Percentiles rank a stretch among this genome's conserved stretches.
phyloP scores from a whole-genome alignment of 2,888 invertebrate genomes.

The Scelioninae gen. 1 region DNA sequence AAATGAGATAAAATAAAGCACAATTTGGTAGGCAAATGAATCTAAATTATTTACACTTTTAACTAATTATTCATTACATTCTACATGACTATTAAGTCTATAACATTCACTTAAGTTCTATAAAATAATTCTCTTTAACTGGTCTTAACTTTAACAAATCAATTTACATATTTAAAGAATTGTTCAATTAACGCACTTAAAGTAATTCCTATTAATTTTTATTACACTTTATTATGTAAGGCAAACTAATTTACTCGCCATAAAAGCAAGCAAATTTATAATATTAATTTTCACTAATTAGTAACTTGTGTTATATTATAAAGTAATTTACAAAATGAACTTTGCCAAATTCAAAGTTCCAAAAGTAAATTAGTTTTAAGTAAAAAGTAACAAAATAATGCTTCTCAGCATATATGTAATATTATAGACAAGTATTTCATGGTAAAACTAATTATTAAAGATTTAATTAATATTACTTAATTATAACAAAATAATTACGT shows the following conservation, averaged over 20 bases:
- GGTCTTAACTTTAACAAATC: neutral
- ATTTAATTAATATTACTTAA: too few species aligned
- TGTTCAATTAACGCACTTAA: neutral
- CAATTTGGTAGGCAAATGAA: constrained; percentile 10
- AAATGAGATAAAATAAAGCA: neutral
- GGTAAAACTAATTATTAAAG: constrained; percentile 3
- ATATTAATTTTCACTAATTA: constrained; percentile 28
- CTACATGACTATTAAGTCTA: neutral
- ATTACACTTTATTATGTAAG: neutral
- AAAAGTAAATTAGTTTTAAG: too few species aligned
- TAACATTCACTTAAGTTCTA: neutral
- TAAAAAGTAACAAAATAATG: constrained; percentile 10
- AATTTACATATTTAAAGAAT: constrained; percentile 12
- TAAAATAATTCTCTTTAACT: neutral
- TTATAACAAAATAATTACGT: too few species aligned
- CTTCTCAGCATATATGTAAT: constrained; percentile 7
- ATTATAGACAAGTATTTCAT: constrained; percentile 9
- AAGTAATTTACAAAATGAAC: constrained; percentile 35
- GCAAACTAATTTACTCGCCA: constrained; percentile 5
- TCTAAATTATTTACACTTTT: constrained; percentile 11
- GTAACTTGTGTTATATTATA: constrained; percentile 14
- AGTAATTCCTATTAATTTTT: constrained; percentile 4
- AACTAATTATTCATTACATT: constrained; percentile 4
- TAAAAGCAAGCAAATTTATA: constrained; percentile 9
- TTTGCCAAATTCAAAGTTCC: neutral